Evolutionary conservation across 2,113 vertebrate genomes (phyloP).

Genomic region (Stictonetta naevosa): DNA sequence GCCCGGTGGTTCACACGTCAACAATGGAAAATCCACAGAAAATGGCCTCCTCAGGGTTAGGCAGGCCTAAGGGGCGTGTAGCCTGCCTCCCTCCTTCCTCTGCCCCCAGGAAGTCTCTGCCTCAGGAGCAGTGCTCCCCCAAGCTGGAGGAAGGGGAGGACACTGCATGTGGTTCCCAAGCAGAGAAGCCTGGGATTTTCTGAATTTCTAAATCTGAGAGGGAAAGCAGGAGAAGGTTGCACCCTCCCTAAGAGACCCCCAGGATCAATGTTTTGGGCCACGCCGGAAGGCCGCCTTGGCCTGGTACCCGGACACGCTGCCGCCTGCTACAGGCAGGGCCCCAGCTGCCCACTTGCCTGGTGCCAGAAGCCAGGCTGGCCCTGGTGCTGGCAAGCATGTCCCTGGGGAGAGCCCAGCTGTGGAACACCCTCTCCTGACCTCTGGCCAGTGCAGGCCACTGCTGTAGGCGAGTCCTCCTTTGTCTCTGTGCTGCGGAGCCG

Average conservation of each 20-base stretch:
- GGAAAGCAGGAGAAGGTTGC: neutral
- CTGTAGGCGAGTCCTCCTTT: neutral
- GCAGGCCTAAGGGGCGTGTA: too few relatives aligned
- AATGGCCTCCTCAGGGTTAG: too few relatives aligned
- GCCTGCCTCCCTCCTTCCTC: too few relatives aligned
- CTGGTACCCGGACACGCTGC: neutral
- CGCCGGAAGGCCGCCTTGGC: neutral
- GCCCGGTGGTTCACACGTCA: too few relatives aligned
- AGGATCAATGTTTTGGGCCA: neutral
- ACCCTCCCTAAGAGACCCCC: neutral
- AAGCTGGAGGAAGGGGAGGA: too few relatives aligned
- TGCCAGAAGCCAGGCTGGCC: neutral
- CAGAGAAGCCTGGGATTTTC: too few relatives aligned
- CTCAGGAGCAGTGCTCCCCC: too few relatives aligned
- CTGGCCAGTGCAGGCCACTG: neutral
- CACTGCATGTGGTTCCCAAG: too few relatives aligned
- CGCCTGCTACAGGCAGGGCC: neutral
- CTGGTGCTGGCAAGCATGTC: too few relatives aligned
- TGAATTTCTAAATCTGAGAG: neutral
- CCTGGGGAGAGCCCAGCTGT: neutral
- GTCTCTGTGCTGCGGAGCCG: neutral
- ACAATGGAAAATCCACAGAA: too few relatives aligned
- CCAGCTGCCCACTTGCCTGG: neutral
- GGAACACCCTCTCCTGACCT: neutral
- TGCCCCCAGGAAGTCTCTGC: too few relatives aligned